phyloP scores from a whole-genome alignment of 2,797 vertebrate genomes.

The Macropodus opercularis region DNA sequence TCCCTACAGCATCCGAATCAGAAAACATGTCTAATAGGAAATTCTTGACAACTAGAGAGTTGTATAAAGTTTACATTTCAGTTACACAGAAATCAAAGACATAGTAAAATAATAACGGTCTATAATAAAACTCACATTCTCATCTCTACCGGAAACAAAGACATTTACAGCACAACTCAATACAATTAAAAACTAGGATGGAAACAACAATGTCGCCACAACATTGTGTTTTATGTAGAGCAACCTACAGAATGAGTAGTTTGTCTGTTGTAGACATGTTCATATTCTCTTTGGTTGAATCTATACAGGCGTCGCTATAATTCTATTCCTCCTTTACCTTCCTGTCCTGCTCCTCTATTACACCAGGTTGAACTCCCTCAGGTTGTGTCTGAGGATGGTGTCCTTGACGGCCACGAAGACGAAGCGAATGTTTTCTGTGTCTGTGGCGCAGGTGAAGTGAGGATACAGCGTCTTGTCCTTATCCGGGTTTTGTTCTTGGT shows the following conservation, averaged over 20 bases:
- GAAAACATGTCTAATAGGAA: not conserved
- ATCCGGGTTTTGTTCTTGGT: constrained; percentile 89
- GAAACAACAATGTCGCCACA: constrained; percentile 21
- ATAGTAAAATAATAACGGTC: constrained; percentile 3
- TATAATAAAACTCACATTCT: constrained; percentile 6
- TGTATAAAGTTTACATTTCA: not conserved
- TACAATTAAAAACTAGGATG: not conserved
- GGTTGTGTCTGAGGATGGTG: constrained; percentile 90
- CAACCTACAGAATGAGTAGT: not conserved
- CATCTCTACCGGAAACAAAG: constrained; percentile 2
- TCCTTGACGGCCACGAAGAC: constrained; percentile 91
- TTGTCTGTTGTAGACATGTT: constrained; percentile 12
- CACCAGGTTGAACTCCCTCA: constrained; percentile 88
- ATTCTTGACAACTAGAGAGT: constrained; percentile 2
- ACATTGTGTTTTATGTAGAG: not conserved
- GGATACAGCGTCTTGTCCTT: constrained; percentile 89
- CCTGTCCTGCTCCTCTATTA: constrained; percentile 33
- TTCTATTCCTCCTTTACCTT: not conserved
- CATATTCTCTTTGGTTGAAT: constrained; percentile 6
- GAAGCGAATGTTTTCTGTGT: constrained; percentile 91
- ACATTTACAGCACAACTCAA: constrained; percentile 1
- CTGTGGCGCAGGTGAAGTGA: constrained; percentile 91
- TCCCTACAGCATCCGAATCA: constrained; percentile 15
- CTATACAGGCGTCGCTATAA: not conserved
- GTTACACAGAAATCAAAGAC: not conserved